Evolutionary conservation across 2,888 invertebrate species (phyloP), one percentile per base, ranked within the genome.

Genomic region (Tinea pellionella): DNA sequence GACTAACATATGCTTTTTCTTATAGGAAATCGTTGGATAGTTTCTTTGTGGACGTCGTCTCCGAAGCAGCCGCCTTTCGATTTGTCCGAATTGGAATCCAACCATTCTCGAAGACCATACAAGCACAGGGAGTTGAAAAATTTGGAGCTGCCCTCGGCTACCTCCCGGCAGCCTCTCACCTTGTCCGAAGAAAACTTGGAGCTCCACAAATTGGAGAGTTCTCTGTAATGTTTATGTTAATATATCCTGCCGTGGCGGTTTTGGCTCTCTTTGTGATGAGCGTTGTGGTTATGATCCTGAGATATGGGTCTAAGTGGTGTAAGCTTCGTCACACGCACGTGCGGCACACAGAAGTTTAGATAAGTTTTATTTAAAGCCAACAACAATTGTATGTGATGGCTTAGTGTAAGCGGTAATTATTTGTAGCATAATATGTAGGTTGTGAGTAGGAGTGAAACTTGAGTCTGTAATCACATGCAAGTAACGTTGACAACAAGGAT

Each of bases 31-130:
- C 93, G 94, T 69, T 95, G 94, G 94, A 82, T 96, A 62, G 91
- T 94, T 15, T 93, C 95, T 1, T 88, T 96, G 74, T 96, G 94
- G 94, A 93, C 95, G 1, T 89, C 93, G 41, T 93, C 94, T 4
- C 95, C 96, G 0, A 92, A 93, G 65, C 94, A 94, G 72, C 93
- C 94, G 2, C 92, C 96, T 0, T 77, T 95, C 3, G 95, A 96
- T 74, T 89, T 93, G 59, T 91, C 92, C 0, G 95, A 95, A 74
- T 78, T 96, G 0, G 90, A 92, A 67, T 87, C 83, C 67, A 85
- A 75, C 30, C 69, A 71, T 60, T 67, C 74, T 41, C 24, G 6
- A 24, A 24, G 6, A 24, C 24, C 24, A 24, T 24, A 24, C 67
- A 72, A 9, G 67, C 72, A 78, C 37, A 70, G 73, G 61, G 71